Percentiles rank a stretch among this genome's conserved stretches.
These are phyloP conservation scores for Virgularia gustaviana DNA, from an alignment of 92 coral and sea anemone genomes.

Conservation along the genomic window DNA sequence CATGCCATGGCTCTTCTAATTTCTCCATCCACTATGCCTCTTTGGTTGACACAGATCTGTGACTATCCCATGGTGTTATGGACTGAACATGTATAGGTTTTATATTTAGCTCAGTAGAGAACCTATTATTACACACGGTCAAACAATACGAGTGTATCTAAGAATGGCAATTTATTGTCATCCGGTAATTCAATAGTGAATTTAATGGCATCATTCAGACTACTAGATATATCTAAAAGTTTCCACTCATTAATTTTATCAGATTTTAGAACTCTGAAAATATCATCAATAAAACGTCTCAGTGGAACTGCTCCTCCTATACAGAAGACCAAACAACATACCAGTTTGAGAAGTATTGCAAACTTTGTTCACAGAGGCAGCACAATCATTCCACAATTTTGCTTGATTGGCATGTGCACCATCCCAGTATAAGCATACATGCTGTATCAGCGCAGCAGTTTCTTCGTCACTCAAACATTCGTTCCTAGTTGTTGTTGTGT, in stretches of 20 bases:
- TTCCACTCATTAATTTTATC: neutral
- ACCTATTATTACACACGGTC: neutral
- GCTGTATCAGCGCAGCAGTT: too few species aligned
- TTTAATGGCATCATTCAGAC: slow-evolving; percentile 3
- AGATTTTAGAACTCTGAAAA: slow-evolving; percentile 3
- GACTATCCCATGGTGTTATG: slow-evolving; percentile 33
- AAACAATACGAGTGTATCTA: slow-evolving; percentile 12
- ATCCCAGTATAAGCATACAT: too few species aligned
- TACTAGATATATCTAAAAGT: slow-evolving; percentile 16
- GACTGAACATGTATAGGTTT: slow-evolving; percentile 33
- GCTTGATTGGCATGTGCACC: too few species aligned
- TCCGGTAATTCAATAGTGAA: slow-evolving; percentile 29
- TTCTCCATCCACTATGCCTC: slow-evolving; percentile 25
- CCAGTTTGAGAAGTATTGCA: too few species aligned
- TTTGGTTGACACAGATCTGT: slow-evolving; percentile 18
- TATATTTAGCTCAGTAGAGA: neutral
- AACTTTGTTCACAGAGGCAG: too few species aligned
- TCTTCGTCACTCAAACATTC: too few species aligned
- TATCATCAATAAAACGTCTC: slow-evolving; percentile 25
- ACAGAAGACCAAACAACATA: too few species aligned
- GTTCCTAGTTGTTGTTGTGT: too few species aligned
- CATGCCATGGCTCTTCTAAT: slow-evolving; percentile 22
- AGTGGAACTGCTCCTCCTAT: slow-evolving; percentile 5
- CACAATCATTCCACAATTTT: too few species aligned
- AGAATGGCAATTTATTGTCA: slow-evolving; percentile 18